Evolutionary conservation across 2,888 invertebrate species (phyloP).

Genomic region (Nemotelus pantherinus): DNA sequence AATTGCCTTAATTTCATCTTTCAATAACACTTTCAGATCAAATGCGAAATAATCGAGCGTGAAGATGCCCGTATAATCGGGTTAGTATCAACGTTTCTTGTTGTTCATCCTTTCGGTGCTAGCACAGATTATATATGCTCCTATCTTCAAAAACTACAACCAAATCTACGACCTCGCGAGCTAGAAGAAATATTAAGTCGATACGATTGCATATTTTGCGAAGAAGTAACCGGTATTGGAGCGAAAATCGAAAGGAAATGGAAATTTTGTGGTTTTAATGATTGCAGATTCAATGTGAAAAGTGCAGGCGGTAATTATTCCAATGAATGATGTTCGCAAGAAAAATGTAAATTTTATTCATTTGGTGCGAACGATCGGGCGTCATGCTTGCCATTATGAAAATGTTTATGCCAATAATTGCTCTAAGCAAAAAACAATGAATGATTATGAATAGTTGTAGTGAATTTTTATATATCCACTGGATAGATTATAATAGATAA

Average conservation of each 20-base stretch:
- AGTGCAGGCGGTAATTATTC: neutral
- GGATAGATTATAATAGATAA: neutral
- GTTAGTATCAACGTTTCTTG: conserved; percentile 86
- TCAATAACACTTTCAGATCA: conserved; percentile 33
- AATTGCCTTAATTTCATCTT: too few relatives aligned
- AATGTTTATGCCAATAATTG: too few relatives aligned
- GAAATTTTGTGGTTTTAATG: conserved; percentile 75
- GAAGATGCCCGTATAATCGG: conserved; percentile 82
- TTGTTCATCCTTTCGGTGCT: conserved; percentile 91
- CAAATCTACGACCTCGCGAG: conserved; percentile 76
- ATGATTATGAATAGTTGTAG: too few relatives aligned
- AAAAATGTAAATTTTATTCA: neutral
- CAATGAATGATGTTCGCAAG: too few relatives aligned
- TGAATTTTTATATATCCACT: conserved; percentile 16
- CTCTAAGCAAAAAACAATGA: too few relatives aligned
- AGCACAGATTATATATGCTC: conserved; percentile 90
- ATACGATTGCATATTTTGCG: conserved; percentile 83
- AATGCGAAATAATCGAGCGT: conserved; percentile 50
- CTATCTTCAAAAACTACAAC: conserved; percentile 85
- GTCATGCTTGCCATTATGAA: neutral
- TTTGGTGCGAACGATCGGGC: neutral
- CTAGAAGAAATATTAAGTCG: conserved; percentile 81
- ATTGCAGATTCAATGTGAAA: neutral
- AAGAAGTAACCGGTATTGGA: conserved; percentile 81
- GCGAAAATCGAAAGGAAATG: conserved; percentile 88